These are phyloP conservation scores for Mesitornis unicolor DNA, from an alignment of 2,113 vertebrate species.

Conservation along the genomic window DNA sequence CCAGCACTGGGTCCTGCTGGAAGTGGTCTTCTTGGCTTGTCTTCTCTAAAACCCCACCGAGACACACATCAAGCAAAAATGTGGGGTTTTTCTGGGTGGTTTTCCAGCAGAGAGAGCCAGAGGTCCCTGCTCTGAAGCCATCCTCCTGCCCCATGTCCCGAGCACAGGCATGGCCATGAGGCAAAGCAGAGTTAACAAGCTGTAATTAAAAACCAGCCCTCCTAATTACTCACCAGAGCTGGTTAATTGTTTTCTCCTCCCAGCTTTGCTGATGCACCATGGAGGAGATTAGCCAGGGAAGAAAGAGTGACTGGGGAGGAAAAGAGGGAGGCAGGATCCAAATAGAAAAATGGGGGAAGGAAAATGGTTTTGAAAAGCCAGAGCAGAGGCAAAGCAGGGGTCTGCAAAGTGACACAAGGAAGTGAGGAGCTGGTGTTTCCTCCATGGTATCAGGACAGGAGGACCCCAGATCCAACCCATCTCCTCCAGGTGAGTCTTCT, in stretches of 20 bases:
- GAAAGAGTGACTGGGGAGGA: neutral
- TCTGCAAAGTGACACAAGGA: neutral
- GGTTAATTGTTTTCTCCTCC: neutral
- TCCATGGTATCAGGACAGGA: fast-evolving
- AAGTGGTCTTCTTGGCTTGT: neutral
- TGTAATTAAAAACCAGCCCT: neutral
- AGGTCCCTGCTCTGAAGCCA: neutral
- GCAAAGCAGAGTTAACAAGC: neutral
- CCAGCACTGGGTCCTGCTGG: neutral
- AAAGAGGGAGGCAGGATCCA: neutral
- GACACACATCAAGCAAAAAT: too few relatives aligned
- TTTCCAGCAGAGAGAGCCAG: neutral
- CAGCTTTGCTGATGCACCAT: neutral
- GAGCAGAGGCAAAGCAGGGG: neutral
- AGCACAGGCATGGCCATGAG: neutral
- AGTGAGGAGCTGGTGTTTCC: fast-evolving
- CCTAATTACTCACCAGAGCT: neutral
- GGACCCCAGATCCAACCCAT: neutral
- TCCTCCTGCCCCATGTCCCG: neutral
- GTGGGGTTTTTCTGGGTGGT: neutral
- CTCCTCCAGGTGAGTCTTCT: neutral
- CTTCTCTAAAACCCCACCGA: neutral
- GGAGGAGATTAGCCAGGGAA: neutral
- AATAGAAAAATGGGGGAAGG: neutral
- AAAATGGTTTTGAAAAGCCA: neutral